Evolutionary conservation across 2,797 vertebrate genomes (phyloP).

Genomic region (Clangula hyemalis): DNA sequence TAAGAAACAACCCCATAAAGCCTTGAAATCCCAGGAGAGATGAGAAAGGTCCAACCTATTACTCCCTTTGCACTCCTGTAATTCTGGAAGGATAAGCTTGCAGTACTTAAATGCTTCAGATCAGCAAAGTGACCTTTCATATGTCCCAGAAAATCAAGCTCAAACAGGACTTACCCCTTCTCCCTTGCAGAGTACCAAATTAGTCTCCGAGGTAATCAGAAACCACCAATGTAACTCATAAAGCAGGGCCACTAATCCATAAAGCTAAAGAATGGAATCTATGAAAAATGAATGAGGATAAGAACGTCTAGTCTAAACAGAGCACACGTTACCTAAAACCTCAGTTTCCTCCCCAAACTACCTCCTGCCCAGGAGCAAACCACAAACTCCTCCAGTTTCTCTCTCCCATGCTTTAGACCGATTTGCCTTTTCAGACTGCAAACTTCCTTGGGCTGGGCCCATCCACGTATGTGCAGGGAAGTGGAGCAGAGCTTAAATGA

Average conservation of each 20-base stretch:
- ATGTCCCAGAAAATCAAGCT: background rate
- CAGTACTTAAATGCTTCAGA: conserved; percentile 2
- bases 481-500: background rate
- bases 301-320: background rate
- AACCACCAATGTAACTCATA: background rate
- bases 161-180: background rate
- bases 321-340: background rate
- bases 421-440: background rate
- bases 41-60: background rate
- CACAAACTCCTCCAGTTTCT: background rate
- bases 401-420: background rate
- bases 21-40: background rate
- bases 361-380: background rate
- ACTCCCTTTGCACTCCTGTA: background rate
- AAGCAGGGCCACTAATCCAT: background rate
- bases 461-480: background rate
- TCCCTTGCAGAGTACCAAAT: conserved; percentile 24
- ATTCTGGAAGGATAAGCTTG: background rate
- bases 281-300: conserved; percentile 3
- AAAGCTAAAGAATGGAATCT: background rate
- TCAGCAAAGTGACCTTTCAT: background rate
- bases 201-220: conserved; percentile 28
- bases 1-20: background rate
- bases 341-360: background rate
- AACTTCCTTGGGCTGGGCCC: background rate